phyloP scores from a whole-genome alignment of 1,140 invertebrate genomes.

The Rhynchophorus ferrugineus region DNA sequence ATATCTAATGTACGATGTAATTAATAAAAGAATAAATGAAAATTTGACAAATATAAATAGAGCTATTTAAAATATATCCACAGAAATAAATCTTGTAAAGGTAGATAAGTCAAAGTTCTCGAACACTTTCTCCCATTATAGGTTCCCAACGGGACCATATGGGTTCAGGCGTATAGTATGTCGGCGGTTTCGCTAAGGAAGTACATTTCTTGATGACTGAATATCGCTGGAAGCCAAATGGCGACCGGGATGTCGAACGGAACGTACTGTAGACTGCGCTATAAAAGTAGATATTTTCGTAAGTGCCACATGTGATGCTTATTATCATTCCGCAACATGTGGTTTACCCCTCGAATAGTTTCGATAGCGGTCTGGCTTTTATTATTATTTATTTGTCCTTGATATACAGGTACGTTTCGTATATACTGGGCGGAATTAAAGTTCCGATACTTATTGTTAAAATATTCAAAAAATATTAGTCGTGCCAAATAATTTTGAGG shows the following conservation, averaged over 20 bases:
- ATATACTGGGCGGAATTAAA: not conserved
- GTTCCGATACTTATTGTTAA: too few relatives aligned
- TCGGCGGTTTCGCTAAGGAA: constrained; percentile 17
- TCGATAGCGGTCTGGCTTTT: constrained; percentile 7
- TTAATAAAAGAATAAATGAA: too few relatives aligned
- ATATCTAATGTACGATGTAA: too few relatives aligned
- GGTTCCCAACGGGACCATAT: constrained; percentile 10
- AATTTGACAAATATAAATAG: too few relatives aligned
- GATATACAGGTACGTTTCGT: not conserved
- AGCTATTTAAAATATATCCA: too few relatives aligned
- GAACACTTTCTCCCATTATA: not conserved
- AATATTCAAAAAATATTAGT: too few relatives aligned
- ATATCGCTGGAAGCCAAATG: constrained; percentile 21
- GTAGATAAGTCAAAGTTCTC: not conserved
- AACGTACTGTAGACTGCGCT: constrained; percentile 6
- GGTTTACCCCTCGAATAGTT: constrained; percentile 17
- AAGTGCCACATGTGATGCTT: constrained; percentile 19
- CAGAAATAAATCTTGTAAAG: not conserved
- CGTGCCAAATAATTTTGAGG: too few relatives aligned
- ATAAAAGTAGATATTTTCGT: constrained; percentile 21
- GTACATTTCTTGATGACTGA: constrained; percentile 17
- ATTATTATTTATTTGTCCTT: not conserved
- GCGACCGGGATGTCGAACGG: constrained; percentile 3
- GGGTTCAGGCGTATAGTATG: constrained; percentile 13
- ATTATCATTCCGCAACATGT: constrained; percentile 22